Percentiles rank a stretch among this genome's conserved stretches.
phyloP scores from a whole-genome alignment of 2,113 vertebrate genomes.

The Papio anubis region DNA sequence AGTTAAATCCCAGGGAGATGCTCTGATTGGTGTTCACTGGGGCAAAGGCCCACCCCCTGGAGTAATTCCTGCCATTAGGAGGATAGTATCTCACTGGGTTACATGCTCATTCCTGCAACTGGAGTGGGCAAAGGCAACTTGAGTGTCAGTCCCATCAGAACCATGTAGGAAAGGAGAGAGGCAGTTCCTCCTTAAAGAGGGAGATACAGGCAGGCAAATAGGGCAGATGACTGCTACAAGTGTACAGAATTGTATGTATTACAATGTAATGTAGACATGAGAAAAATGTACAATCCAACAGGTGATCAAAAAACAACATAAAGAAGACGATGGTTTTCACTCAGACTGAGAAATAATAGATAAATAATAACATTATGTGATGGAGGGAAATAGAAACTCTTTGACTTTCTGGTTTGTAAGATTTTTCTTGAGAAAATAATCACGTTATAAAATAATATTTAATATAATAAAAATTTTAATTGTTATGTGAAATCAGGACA shows the following conservation, averaged over 20 bases:
- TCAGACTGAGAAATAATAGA: background rate
- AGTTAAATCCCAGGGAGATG: background rate
- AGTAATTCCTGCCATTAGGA: background rate
- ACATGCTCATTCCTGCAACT: background rate
- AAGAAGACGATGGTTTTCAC: background rate
- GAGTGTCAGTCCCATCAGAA: background rate
- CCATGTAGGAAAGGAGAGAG: background rate
- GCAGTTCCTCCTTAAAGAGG: background rate
- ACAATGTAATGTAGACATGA: background rate
- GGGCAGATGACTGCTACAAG: background rate
- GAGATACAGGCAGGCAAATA: background rate
- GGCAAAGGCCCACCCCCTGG: background rate
- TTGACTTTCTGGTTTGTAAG: background rate
- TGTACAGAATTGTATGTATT: background rate
- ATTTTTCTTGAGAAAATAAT: conserved; percentile 6
- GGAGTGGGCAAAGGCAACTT: background rate
- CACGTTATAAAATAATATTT: background rate
- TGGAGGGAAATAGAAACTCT: background rate
- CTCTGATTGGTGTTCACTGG: background rate
- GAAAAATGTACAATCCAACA: background rate
- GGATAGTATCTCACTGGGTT: background rate
- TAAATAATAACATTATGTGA: background rate
- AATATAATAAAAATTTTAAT: background rate
- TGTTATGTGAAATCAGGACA: background rate
- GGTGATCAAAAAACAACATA: background rate